Evolutionary conservation across 2,888 invertebrate genomes (phyloP).

Genomic region (Perithous albicinctus): DNA sequence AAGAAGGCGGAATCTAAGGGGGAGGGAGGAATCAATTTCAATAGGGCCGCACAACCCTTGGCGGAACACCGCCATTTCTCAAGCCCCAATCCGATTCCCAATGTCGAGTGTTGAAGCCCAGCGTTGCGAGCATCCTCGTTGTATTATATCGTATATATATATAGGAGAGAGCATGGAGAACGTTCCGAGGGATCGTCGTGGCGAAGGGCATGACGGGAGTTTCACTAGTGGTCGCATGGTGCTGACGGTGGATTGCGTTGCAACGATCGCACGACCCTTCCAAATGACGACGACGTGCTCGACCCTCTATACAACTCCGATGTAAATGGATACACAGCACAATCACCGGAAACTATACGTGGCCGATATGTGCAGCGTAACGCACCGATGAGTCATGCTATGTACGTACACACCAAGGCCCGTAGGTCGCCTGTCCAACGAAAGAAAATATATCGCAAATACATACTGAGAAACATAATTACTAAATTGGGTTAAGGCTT

Average conservation of each 20-base stretch:
- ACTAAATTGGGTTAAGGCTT: too few relatives aligned
- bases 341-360: constrained; percentile 32
- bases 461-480: too few relatives aligned
- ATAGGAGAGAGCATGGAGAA: constrained; percentile 15
- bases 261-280: not conserved
- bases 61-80: constrained; percentile 1
- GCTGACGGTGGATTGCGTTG: constrained; percentile 13
- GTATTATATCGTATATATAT: not conserved
- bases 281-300: not conserved
- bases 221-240: not conserved
- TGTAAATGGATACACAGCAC: constrained; percentile 2
- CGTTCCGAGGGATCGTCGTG: not conserved
- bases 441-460: not conserved
- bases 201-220: not conserved
- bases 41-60: constrained; percentile 32
- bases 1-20: not conserved
- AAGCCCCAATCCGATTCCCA: constrained; percentile 20
- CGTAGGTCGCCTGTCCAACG: constrained; percentile 18
- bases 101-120: constrained; percentile 28
- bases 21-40: constrained; percentile 47
- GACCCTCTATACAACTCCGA: not conserved
- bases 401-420: constrained; percentile 14
- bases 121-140: not conserved
- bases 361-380: constrained; percentile 31
- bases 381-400: constrained; percentile 51